Base-by-base conservation (phyloP, 2,797 vertebrate genomes). In the Ciconia nigra region DNA sequence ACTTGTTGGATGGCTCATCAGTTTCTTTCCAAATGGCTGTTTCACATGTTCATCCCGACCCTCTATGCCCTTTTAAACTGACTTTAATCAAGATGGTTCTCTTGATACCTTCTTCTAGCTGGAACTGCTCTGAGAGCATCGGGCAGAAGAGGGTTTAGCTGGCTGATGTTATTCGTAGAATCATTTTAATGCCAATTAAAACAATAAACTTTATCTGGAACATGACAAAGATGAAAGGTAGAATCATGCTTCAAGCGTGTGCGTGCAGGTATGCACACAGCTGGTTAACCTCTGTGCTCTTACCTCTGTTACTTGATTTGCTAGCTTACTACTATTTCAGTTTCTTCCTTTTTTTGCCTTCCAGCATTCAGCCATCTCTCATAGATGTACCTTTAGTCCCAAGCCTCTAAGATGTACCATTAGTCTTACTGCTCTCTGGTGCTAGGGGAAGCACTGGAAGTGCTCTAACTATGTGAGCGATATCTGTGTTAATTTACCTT, bases 191-290 rank as follows among this genome's bases (percentile, higher is more conserved):
- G 80, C 62, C 58, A 52, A 11, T 81, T 95, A 79, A 93, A 95
- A 86, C 90, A 82, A 86, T 92, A 90, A 71, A 57, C 67, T 90
- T 84, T 78, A 78, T 91, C 82, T 93, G 93, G 90, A 96, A 72
- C 72, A 39, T 4, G 4, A 28, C 78, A 35, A 52, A 81, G 89
- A 55, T 62, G 70, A 87, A 91, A 46, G 0, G 1, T 15, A 49
- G 62, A 59, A 20, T 70, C 19, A 2, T 41, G 39, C 76, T 93
- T 88, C 51, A 49, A n/a, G 72, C 15, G 1, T 7, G 13, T 44
- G 28, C 0, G 0, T 86, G 90, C 91, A 79, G 89, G 58, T 94
- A 6, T 57, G 39, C 51, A 35, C 83, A 31, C 39, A 86, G 58
- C 51, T 71, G 57, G 62, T 95, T 91, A 94, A 76, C 28, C 69